Percentiles rank a stretch among this genome's conserved stretches.
These are phyloP conservation scores for Ochotona princeps DNA, from an alignment of 2,113 vertebrate genomes.

Conservation along the genomic window DNA sequence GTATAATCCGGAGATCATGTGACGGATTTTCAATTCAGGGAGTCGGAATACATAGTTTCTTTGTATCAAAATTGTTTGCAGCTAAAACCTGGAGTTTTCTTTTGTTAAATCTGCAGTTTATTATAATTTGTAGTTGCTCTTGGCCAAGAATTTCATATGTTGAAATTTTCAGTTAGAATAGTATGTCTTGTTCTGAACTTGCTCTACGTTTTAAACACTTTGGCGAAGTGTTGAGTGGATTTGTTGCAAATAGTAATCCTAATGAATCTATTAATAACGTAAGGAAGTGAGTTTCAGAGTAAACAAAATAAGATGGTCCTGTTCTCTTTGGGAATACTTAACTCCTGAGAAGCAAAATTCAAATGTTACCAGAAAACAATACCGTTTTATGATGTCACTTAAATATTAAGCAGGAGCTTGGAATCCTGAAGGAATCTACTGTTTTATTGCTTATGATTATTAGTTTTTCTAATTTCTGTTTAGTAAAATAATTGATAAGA, in stretches of 20 bases:
- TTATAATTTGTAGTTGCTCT: not conserved
- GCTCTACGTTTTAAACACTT: not conserved
- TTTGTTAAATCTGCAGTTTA: not conserved
- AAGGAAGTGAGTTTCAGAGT: not conserved
- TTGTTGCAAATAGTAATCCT: not conserved
- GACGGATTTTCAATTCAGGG: not conserved
- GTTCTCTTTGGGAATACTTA: not conserved
- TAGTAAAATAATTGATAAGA: not conserved
- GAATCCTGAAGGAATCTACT: not conserved
- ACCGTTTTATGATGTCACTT: constrained; percentile 39
- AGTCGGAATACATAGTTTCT: not conserved
- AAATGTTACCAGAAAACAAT: not conserved
- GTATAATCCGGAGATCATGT: not conserved
- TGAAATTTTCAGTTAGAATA: not conserved
- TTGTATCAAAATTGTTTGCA: not conserved
- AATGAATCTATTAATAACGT: not conserved
- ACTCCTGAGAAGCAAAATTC: not conserved
- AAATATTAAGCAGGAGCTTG: constrained; percentile 30
- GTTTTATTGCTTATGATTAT: not conserved
- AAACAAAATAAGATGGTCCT: not conserved
- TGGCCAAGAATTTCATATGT: not conserved
- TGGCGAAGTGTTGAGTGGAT: not conserved
- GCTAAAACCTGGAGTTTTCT: not conserved
- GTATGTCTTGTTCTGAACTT: not conserved
- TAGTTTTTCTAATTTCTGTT: not conserved